These are phyloP conservation scores for Sarcophaga rosellei DNA, from an alignment of 2,888 invertebrate genomes.

Conservation along the genomic window DNA sequence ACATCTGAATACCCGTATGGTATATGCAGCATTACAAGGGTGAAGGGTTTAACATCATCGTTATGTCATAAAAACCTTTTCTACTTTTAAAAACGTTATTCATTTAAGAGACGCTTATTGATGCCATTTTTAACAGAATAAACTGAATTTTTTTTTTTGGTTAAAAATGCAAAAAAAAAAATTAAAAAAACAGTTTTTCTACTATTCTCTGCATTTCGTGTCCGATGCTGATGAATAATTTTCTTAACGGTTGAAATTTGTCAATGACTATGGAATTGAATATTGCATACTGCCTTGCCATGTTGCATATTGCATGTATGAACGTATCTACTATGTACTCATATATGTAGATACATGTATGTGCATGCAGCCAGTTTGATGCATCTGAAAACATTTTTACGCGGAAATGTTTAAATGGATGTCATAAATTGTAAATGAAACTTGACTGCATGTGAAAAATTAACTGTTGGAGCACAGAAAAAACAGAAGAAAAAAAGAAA, in stretches of 20 bases:
- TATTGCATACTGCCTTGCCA: conserved; percentile 33
- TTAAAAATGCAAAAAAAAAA: not conserved
- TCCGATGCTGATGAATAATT: conserved; percentile 44
- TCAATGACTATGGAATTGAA: conserved; percentile 62
- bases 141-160: not conserved
- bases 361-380: conserved; percentile 51
- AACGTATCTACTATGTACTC: not conserved
- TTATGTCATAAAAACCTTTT: not conserved
- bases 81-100: not conserved
- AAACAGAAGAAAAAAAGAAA: not conserved
- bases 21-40: not conserved
- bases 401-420: conserved; percentile 63
- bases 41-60: not conserved
- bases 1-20: not conserved
- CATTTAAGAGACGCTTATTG: conserved; percentile 14
- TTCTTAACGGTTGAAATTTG: conserved; percentile 57
- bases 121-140: conserved; percentile 11
- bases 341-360: too few species aligned
- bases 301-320: not conserved
- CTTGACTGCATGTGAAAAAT: conserved; percentile 19
- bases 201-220: not conserved
- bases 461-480: not conserved
- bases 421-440: conserved; percentile 63
- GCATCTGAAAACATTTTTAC: conserved; percentile 64
- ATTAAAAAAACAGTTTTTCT: not conserved